phyloP scores from a whole-genome alignment of 2,113 vertebrate species.

The Vireo altiloquus region DNA sequence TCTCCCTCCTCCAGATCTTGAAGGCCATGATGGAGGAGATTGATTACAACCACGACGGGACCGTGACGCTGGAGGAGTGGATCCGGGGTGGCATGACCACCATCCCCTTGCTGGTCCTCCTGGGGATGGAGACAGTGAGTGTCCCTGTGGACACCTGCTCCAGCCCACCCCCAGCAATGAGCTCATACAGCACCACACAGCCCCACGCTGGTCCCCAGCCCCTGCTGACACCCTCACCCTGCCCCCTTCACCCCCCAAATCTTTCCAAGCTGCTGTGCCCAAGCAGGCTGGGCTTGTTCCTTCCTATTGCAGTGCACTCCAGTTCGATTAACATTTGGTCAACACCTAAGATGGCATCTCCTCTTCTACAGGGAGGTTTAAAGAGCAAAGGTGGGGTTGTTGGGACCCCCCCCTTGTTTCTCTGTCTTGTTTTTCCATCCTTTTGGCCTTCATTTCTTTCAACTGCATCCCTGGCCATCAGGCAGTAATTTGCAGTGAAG shows the following conservation, averaged over 20 bases:
- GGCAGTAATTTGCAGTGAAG: not conserved
- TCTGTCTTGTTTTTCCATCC: not conserved
- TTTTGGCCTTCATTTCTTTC: not conserved
- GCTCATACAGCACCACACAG: accelerated
- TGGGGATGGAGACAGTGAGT: constrained; percentile 89
- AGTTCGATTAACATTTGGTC: accelerated
- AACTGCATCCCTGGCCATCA: not conserved
- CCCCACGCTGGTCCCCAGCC: accelerated
- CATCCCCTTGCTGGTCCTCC: constrained; percentile 89
- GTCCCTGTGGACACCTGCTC: accelerated
- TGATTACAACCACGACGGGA: constrained; percentile 86
- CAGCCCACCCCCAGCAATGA: not conserved
- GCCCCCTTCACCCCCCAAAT: not conserved
- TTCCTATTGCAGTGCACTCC: accelerated
- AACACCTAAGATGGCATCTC: not conserved
- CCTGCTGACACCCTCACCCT: not conserved
- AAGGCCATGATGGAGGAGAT: constrained; percentile 84
- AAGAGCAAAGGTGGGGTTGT: not conserved
- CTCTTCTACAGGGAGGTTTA: not conserved
- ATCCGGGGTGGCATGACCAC: constrained; percentile 93
- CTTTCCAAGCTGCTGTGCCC: not conserved
- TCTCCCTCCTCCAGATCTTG: constrained; percentile 66
- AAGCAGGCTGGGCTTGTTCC: not conserved
- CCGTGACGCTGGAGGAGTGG: constrained; percentile 92
- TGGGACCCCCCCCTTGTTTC: not conserved